These are phyloP conservation scores for Dermolepida albohirtum DNA, from an alignment of 2,888 invertebrate genomes.

Conservation along the genomic window DNA sequence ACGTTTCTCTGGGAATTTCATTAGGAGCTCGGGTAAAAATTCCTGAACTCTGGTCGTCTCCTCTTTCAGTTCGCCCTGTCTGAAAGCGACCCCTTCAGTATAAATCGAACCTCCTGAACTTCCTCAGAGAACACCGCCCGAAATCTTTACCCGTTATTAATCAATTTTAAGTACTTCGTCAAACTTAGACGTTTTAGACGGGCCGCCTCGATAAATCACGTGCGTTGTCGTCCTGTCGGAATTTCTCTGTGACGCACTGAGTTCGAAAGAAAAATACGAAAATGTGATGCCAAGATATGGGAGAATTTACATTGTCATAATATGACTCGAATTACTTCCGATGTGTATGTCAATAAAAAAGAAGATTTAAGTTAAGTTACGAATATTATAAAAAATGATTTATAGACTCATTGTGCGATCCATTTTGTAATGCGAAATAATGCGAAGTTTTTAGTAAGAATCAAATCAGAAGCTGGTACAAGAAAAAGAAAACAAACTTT, in stretches of 20 bases:
- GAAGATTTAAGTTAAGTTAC: too few species aligned
- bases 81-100: too few species aligned
- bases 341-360: too few species aligned
- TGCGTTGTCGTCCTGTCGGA: neutral
- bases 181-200: conserved; percentile 19
- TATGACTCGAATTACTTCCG: too few species aligned
- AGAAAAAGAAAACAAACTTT: too few species aligned
- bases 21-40: conserved; percentile 7
- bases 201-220: conserved; percentile 19
- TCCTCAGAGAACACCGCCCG: neutral
- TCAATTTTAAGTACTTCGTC: conserved; percentile 38
- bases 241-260: neutral
- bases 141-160: conserved; percentile 30
- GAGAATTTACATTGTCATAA: too few species aligned
- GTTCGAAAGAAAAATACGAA: neutral
- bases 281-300: neutral
- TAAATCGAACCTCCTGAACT: neutral
- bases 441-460: too few species aligned
- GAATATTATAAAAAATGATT: too few species aligned
- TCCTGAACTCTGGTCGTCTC: neutral
- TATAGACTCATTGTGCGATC: too few species aligned
- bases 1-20: conserved; percentile 11
- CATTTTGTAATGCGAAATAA: too few species aligned
- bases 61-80: too few species aligned
- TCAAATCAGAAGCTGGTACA: too few species aligned